Evolutionary conservation across 2,113 vertebrate genomes (phyloP).

Genomic region (Solea solea): DNA sequence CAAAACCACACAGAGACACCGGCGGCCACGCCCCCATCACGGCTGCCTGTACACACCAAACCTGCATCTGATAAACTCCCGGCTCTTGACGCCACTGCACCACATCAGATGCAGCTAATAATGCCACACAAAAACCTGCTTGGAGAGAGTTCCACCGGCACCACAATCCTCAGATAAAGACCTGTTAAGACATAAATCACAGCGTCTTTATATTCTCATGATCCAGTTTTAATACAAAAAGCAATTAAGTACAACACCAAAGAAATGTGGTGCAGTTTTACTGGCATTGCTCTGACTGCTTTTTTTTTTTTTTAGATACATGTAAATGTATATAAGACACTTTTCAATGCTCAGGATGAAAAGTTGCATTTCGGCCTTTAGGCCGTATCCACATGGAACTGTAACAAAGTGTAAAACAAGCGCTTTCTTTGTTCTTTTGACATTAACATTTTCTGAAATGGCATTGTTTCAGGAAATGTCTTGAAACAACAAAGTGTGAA

Average conservation of each 20-base stretch:
- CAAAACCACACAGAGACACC: slow-evolving; percentile 84
- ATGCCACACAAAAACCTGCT: slow-evolving; percentile 51
- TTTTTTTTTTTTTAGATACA: not conserved
- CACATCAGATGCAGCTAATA: slow-evolving; percentile 73
- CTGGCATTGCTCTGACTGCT: not conserved
- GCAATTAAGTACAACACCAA: slow-evolving; percentile 28
- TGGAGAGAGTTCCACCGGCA: slow-evolving; percentile 18
- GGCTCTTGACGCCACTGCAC: slow-evolving; percentile 42
- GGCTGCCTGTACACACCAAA: slow-evolving; percentile 79
- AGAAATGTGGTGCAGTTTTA: not conserved
- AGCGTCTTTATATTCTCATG: not conserved
- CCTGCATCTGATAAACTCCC: slow-evolving; percentile 80
- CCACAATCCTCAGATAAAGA: slow-evolving; percentile 18
- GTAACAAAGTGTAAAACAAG: no score
- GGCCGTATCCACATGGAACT: no score
- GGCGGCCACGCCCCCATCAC: slow-evolving; percentile 80
- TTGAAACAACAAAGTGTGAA: no score
- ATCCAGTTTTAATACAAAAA: slow-evolving; percentile 25
- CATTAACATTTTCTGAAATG: no score
- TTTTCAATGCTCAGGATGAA: no score
- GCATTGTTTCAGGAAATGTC: no score
- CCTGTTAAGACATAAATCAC: slow-evolving; percentile 55
- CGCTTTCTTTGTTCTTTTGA: no score
- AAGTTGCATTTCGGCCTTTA: no score
- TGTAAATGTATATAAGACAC: no score